Evolutionary conservation across 1,140 invertebrate species (phyloP).

Genomic region (Planococcus citri): DNA sequence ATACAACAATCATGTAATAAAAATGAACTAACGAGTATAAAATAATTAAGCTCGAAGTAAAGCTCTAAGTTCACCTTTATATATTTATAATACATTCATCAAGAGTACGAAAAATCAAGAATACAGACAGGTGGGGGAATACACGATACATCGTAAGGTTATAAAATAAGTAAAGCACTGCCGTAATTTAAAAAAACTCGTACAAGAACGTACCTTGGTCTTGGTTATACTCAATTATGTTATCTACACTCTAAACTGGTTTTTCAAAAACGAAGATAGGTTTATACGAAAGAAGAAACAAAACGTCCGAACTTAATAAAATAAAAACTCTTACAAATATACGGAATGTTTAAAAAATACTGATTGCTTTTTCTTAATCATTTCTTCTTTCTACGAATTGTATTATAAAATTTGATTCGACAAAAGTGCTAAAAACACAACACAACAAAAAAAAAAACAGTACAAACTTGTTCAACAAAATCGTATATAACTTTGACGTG

Average conservation of each 20-base stretch:
- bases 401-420: neutral
- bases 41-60: conserved; percentile 2
- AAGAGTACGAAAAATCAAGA: neutral
- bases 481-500: neutral
- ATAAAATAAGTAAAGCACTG: too few species aligned
- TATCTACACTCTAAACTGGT: too few species aligned
- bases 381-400: neutral
- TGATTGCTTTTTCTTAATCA: neutral
- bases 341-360: conserved; percentile 3
- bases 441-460: neutral
- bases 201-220: too few species aligned
- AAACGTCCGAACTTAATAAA: neutral
- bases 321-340: neutral
- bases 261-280: too few species aligned
- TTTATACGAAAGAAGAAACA: too few species aligned
- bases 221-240: too few species aligned
- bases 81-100: neutral
- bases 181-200: too few species aligned
- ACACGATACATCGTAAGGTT: too few species aligned
- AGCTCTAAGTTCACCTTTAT: neutral
- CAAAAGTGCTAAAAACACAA: neutral
- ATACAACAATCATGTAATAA: conserved; percentile 8
- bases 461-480: neutral
- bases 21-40: neutral
- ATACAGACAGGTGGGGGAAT: too few species aligned